phyloP scores from a whole-genome alignment of 1,140 invertebrate genomes.

The Drosophila erecta region DNA sequence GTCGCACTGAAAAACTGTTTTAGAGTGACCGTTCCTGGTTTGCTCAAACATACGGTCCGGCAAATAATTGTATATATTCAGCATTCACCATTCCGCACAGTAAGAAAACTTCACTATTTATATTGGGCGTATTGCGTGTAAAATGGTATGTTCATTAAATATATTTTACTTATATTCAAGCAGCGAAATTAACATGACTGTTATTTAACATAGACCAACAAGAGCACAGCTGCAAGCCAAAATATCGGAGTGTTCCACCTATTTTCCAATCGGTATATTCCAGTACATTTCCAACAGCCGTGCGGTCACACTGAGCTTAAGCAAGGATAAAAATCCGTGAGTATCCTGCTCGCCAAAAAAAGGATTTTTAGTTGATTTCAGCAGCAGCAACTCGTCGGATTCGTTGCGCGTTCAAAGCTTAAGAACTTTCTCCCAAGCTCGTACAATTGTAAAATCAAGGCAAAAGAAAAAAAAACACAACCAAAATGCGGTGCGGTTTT shows the following conservation, averaged over 20 bases:
- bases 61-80: no score
- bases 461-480: constrained; percentile 15
- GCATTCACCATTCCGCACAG: no score
- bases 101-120: no score
- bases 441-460: constrained; percentile 43
- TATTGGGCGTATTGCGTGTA: no score
- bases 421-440: constrained; percentile 35
- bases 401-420: constrained; percentile 38
- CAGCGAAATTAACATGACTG: no score
- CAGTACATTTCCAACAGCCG: background rate
- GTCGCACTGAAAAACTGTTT: background rate
- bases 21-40: background rate
- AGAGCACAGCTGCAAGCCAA: background rate
- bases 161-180: no score
- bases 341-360: constrained; percentile 62
- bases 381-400: constrained; percentile 69
- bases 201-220: no score
- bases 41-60: background rate
- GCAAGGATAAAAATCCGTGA: constrained; percentile 55
- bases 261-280: background rate
- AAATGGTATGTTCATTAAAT: no score
- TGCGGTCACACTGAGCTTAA: background rate
- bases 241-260: background rate
- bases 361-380: constrained; percentile 77
- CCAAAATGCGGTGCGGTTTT: constrained; percentile 46